A percentile compares a stretch with the other conserved stretches of the same genome.
Conservation (phyloP, 1,140 invertebrate genomes). For the Condylostylus longicornis region DNA sequence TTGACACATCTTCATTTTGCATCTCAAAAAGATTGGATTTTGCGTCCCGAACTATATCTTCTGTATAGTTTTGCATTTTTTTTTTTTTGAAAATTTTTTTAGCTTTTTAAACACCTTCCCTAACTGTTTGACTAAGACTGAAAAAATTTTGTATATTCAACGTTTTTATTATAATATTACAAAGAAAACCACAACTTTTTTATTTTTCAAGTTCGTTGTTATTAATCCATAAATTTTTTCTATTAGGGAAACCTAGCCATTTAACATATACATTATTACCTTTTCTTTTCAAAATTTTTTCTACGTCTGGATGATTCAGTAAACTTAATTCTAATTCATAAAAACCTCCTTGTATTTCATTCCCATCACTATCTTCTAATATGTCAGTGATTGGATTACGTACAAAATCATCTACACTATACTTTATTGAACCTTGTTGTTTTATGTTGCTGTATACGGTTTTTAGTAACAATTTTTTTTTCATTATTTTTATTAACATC, state of each 20-base stretch:
- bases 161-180: no score
- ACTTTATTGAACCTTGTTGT: background rate
- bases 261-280: no score
- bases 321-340: conserved; percentile 18
- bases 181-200: no score
- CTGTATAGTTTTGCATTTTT: no score
- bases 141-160: no score
- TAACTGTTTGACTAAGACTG: no score
- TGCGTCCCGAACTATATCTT: no score
- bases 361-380: conserved; percentile 9
- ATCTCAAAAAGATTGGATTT: no score
- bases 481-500: background rate
- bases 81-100: no score
- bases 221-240: conserved; percentile 14
- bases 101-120: no score
- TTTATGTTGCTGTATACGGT: background rate
- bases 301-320: conserved; percentile 18
- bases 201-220: no score
- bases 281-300: conserved; percentile 18
- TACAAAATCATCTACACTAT: background rate
- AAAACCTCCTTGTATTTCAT: conserved; percentile 16
- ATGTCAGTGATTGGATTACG: conserved; percentile 17
- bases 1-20: no score
- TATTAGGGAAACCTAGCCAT: conserved; percentile 17
- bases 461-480: background rate